Evolutionary conservation across 2,113 vertebrate species (phyloP).

Genomic region (Phoenicopterus ruber): DNA sequence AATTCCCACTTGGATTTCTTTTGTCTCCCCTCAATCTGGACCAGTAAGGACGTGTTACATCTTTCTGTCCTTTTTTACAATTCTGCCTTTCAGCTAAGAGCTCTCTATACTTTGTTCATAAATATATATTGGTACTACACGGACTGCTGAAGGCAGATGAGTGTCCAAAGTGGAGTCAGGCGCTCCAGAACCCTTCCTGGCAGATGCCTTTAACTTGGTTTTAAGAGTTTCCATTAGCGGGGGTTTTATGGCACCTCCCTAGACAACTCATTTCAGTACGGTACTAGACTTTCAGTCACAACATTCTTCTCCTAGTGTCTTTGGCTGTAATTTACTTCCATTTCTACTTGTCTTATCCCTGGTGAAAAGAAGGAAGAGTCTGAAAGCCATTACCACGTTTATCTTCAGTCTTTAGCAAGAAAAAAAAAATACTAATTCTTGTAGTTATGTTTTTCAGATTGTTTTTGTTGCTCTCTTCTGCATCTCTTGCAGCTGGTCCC

Average conservation of each 20-base stretch:
- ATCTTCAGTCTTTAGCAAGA: neutral
- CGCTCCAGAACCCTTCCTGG: neutral
- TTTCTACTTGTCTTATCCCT: neutral
- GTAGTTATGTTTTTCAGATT: neutral
- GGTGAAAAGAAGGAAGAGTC: neutral
- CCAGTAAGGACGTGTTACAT: neutral
- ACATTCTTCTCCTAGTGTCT: neutral
- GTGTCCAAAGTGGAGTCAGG: neutral
- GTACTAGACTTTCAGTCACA: neutral
- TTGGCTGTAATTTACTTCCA: neutral
- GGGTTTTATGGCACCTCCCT: neutral
- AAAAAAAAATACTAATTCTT: neutral
- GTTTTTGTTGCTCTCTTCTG: neutral
- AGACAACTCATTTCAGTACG: neutral
- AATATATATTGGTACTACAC: neutral
- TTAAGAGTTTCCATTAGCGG: neutral
- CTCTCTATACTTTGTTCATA: neutral
- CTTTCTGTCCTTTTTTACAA: neutral
- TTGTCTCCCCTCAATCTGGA: fast-evolving
- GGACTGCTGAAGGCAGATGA: neutral
- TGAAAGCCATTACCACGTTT: neutral
- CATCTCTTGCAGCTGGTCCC: neutral
- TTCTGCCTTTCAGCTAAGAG: neutral
- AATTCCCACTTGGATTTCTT: neutral
- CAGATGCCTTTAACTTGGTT: neutral